phyloP scores from a whole-genome alignment of 37 sponge, comb jelly and placozoan genomes.

The Halichondria panicea region DNA sequence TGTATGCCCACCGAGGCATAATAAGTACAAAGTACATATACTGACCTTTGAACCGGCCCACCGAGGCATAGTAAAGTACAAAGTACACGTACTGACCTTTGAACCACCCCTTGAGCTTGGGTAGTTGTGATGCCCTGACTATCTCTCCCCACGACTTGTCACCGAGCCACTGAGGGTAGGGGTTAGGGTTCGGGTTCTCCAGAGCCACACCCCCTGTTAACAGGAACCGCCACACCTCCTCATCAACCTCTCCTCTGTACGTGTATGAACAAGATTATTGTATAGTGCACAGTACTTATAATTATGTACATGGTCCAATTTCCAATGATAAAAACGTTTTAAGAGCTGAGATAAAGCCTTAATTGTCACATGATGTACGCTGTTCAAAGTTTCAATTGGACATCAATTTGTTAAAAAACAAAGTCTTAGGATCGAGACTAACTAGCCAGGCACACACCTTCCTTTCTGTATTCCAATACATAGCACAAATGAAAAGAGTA shows the following conservation, averaged over 20 bases:
- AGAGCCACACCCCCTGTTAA: constrained; percentile 99
- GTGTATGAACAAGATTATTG: background rate
- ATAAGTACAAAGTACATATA: too few relatives aligned
- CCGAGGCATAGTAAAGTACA: background rate
- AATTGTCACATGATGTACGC: background rate
- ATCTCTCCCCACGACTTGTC: constrained; percentile 99
- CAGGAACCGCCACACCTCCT: constrained; percentile 94
- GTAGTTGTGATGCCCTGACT: constrained; percentile 88
- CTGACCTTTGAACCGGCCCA: background rate
- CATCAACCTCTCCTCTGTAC: constrained; percentile 82
- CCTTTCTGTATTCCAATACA: constrained; percentile 88
- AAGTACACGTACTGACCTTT: constrained; percentile 24
- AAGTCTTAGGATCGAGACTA: too few relatives aligned
- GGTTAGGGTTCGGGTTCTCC: constrained; percentile 98
- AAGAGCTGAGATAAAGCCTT: background rate
- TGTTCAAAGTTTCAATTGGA: background rate
- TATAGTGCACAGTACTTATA: background rate
- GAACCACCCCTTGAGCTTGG: constrained; percentile 79
- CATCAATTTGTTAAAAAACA: background rate
- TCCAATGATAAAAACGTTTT: background rate
- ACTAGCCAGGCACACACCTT: constrained; percentile 47
- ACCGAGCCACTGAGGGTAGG: constrained; percentile 92
- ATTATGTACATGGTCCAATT: background rate
- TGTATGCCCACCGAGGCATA: too few relatives aligned
- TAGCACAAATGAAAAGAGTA: constrained; percentile 93